Evolutionary conservation across 1,140 invertebrate genomes (phyloP).

Genomic region (Nasonia longicornis): DNA sequence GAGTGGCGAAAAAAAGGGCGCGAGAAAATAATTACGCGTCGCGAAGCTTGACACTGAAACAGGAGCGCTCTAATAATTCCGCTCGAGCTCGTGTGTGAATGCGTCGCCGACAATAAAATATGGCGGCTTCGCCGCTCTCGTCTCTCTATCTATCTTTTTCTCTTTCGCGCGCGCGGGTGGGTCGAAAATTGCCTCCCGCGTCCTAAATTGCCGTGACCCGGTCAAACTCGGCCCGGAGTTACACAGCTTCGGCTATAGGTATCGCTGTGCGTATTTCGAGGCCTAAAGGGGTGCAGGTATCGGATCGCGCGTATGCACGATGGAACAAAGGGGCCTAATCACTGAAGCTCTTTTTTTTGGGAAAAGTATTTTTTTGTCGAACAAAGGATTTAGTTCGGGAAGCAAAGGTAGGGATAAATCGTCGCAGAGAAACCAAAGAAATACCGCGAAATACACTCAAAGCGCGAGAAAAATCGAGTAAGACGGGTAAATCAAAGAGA

Average conservation of each 20-base stretch:
- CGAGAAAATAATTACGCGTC: slow-evolving; percentile 24
- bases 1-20: background rate
- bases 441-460: background rate
- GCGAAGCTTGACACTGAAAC: background rate
- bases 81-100: background rate
- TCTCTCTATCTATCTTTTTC: background rate
- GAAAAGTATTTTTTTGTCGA: too few species aligned
- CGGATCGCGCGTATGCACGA: background rate
- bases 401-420: too few species aligned
- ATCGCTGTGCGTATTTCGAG: background rate
- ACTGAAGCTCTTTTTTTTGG: too few species aligned
- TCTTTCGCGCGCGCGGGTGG: background rate
- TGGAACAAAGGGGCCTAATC: background rate
- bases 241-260: background rate
- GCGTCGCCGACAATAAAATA: slow-evolving; percentile 32
- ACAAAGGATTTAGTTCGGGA: background rate
- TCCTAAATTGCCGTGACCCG: slow-evolving; percentile 21
- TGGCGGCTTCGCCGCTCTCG: background rate
- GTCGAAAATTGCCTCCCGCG: slow-evolving; percentile 15
- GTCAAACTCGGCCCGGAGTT: slow-evolving; percentile 3
- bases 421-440: background rate
- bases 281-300: background rate
- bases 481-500: background rate
- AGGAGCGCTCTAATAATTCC: slow-evolving; percentile 25
- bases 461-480: background rate